Percentiles rank a stretch among this genome's conserved stretches.
Conservation (phyloP, 2,797 vertebrate species). For the Lacerta viridis region DNA sequence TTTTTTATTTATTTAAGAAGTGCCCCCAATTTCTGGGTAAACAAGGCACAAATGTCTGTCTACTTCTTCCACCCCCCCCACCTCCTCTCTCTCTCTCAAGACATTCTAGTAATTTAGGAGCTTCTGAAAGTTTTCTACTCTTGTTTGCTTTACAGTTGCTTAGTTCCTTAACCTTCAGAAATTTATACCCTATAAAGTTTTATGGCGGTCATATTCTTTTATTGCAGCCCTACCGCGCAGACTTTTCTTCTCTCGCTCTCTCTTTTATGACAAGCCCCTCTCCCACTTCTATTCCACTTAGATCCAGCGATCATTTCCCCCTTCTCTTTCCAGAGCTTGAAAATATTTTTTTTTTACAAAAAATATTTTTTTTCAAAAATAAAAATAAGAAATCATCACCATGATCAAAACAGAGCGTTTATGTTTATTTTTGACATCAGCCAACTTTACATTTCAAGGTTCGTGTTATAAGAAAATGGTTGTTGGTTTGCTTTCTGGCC, state of each 20-base stretch:
- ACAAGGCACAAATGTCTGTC: constrained; percentile 1
- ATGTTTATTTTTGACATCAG: no score
- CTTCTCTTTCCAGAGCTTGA: constrained; percentile 77
- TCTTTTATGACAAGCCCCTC: constrained; percentile 89
- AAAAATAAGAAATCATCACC: background rate
- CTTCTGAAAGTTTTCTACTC: constrained; percentile 85
- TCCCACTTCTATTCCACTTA: constrained; percentile 76
- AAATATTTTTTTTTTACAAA: background rate
- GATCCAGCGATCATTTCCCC: constrained; percentile 79
- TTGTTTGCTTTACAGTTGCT: constrained; percentile 98
- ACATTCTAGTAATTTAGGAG: constrained; percentile 79
- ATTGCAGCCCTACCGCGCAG: constrained; percentile 90
- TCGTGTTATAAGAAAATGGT: background rate
- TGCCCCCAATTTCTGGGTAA: background rate
- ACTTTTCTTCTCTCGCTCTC: constrained; percentile 80
- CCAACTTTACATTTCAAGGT: background rate
- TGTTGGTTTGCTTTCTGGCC: background rate
- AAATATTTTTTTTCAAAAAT: background rate
- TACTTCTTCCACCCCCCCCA: constrained; percentile 44
- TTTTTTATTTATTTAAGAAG: background rate
- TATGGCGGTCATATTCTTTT: constrained; percentile 99
- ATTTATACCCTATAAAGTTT: constrained; percentile 99
- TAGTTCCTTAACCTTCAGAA: constrained; percentile 99
- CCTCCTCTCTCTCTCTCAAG: constrained; percentile 60
- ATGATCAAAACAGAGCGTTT: background rate